A percentile compares a stretch with the other conserved stretches of the same genome.
Conservation (phyloP, 2,888 invertebrate species). For the Bombylius discolor region DNA sequence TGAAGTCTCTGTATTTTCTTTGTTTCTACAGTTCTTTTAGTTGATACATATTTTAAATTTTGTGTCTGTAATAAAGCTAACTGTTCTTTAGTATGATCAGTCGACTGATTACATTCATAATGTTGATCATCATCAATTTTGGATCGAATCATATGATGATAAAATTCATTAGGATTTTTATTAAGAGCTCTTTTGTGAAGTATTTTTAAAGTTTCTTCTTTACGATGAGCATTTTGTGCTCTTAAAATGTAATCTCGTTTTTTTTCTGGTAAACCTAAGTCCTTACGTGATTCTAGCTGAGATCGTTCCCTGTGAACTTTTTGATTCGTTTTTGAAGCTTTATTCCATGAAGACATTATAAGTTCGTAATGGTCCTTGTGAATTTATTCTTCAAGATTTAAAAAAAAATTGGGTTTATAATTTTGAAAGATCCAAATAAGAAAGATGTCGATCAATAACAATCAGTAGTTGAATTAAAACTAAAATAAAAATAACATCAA, state of each 20-base stretch:
- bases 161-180: slow-evolving; percentile 97
- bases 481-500: too few species aligned
- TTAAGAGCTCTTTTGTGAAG: slow-evolving; percentile 74
- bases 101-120: slow-evolving; percentile 53
- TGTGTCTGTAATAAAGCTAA: slow-evolving; percentile 80
- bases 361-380: too few species aligned
- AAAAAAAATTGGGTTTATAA: too few species aligned
- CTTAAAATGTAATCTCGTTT: slow-evolving; percentile 76
- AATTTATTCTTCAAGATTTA: too few species aligned
- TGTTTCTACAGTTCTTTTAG: slow-evolving; percentile 71
- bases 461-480: too few species aligned
- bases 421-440: too few species aligned
- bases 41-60: slow-evolving; percentile 78
- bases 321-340: slow-evolving; percentile 72
- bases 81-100: slow-evolving; percentile 71
- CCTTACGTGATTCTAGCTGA: slow-evolving; percentile 63
- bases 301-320: slow-evolving; percentile 75
- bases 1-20: slow-evolving; percentile 55
- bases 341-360: slow-evolving; percentile 79
- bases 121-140: slow-evolving; percentile 50
- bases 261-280: slow-evolving; percentile 74
- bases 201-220: slow-evolving; percentile 67
- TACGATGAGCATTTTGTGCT: slow-evolving; percentile 67
- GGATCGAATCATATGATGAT: slow-evolving; percentile 93
- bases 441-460: too few species aligned